These are phyloP conservation scores for Isoperla grammatica DNA, from an alignment of 2,888 invertebrate species.

Conservation along the genomic window DNA sequence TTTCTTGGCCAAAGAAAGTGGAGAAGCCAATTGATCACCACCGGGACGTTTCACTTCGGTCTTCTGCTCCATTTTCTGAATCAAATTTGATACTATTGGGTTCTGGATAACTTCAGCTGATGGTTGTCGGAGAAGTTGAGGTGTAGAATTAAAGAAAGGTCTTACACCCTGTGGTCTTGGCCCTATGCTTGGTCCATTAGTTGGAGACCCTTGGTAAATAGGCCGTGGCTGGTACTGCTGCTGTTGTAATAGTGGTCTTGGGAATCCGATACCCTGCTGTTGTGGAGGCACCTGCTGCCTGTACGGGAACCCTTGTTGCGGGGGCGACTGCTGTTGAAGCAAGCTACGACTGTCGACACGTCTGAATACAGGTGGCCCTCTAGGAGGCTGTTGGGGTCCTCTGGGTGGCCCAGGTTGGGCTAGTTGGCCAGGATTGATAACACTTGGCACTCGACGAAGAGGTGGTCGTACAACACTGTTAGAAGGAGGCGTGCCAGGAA, in stretches of 20 bases:
- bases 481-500: no score
- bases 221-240: slow-evolving; percentile 33
- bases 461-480: background rate
- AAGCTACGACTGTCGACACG: slow-evolving; percentile 21
- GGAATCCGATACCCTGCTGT: slow-evolving; percentile 34
- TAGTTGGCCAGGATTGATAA: background rate
- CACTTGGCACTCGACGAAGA: slow-evolving; percentile 21
- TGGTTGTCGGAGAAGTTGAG: slow-evolving; percentile 6
- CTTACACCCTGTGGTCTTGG: background rate
- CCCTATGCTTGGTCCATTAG: background rate
- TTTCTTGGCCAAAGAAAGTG: slow-evolving; percentile 45
- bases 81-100: background rate
- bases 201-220: background rate
- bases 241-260: slow-evolving; percentile 27
- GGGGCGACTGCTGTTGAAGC: slow-evolving; percentile 3
- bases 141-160: background rate
- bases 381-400: slow-evolving; percentile 27
- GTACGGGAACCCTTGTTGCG: slow-evolving; percentile 20
- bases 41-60: background rate
- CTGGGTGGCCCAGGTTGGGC: no score
- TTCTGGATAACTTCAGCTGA: background rate
- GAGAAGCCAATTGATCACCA: background rate
- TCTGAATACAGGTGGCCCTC: slow-evolving; percentile 11
- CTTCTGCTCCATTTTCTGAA: slow-evolving; percentile 10
- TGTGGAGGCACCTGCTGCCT: slow-evolving; percentile 13